Base-by-base conservation (phyloP, 2,113 vertebrate genomes). In the Mystacornis crossleyi region DNA sequence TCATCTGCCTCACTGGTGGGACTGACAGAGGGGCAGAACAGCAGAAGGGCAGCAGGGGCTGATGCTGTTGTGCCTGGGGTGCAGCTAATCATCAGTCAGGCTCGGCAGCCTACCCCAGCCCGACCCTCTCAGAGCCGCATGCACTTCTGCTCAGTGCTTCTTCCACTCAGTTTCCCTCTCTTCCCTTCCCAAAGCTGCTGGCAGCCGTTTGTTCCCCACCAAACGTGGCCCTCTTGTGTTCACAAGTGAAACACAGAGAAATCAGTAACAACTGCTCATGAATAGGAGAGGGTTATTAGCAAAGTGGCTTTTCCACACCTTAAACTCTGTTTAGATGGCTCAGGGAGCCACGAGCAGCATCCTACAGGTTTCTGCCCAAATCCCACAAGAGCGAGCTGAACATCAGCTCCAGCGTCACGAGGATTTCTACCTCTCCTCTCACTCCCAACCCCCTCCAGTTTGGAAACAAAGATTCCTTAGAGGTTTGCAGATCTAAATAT, bases 191-290 rank as follows among this genome's bases (percentile, higher is more conserved):
- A 55, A 36, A 71, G 38, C 72, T 43, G 23, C 54, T 13, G 11
- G 36, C 60, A 60, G 60, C 51, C 60, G 54, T 81, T 8, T 6
- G 9, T 26, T 5, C 3, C 5, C 61, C 86, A 67, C 83, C n/a
- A 47, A 53, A 95, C 45, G 2, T 11, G 71, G 93, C 95, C 95
- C 94, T 94, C 95, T 95, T 71, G 93, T 77, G 91, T 94, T 94
- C 94, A 62, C 88, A 72, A 48, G 65, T 5, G 51, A 95, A 94
- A 90, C 8, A 17, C 1, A 12, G 89, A 67, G 77, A 79, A 87
- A 45, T 14, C 61, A 42, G n/a, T 8, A 19, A n/a, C 34, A 40
- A 18, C 38, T 20, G 53, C 95, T 60, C 51, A 6, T 16, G 36
- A 74, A 40, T 24, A 26, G 0, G 9, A 89, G 70, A 72, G 19